Percentiles rank a stretch among this genome's conserved stretches.
Conservation (phyloP, 1,140 invertebrate genomes). For the Eufriesea mexicana region DNA sequence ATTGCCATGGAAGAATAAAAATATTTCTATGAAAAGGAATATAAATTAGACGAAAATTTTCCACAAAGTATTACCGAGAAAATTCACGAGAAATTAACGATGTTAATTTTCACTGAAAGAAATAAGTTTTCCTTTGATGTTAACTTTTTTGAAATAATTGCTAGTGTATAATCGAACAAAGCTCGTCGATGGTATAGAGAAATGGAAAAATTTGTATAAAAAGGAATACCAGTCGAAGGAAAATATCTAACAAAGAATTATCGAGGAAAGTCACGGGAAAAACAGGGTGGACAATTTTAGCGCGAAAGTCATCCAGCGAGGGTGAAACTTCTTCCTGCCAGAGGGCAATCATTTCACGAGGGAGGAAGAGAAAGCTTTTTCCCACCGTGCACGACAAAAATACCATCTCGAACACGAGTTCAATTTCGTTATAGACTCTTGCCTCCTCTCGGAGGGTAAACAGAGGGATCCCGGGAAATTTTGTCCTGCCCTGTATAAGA, state of each 20-base stretch:
- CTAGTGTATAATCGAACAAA: no score
- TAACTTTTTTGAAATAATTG: no score
- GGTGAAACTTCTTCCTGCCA: conserved; percentile 12
- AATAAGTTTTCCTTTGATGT: no score
- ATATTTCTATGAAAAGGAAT: no score
- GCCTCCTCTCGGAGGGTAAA: not conserved
- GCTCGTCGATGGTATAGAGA: no score
- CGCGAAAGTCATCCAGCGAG: not conserved
- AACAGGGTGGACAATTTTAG: not conserved
- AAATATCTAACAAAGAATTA: not conserved
- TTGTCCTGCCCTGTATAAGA: not conserved
- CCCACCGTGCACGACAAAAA: not conserved
- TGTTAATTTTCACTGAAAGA: no score
- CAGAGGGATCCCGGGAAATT: not conserved
- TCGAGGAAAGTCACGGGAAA: not conserved
- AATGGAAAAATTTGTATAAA: conserved; percentile 4
- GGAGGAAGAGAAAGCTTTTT: not conserved
- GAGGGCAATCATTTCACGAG: not conserved
- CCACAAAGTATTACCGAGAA: no score
- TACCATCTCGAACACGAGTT: not conserved
- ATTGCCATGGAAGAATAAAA: no score
- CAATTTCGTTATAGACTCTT: conserved; percentile 26
- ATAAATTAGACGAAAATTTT: no score
- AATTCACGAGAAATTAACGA: no score
- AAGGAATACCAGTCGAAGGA: not conserved